Evolutionary conservation across 1,140 invertebrate species (phyloP), one percentile per base, ranked within the genome.

Genomic region (Elymnias hypermnestra): DNA sequence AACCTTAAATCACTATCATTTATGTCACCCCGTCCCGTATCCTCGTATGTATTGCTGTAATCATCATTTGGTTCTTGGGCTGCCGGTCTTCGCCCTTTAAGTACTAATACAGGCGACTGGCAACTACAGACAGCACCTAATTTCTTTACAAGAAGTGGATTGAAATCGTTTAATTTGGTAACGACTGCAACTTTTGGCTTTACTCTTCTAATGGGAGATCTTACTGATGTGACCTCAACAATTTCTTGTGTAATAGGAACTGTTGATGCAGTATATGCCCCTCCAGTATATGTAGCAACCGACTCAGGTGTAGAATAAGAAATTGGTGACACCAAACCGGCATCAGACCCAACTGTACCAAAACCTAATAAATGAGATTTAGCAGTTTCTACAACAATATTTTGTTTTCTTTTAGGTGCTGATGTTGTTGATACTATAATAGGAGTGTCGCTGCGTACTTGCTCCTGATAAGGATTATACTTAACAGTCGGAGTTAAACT

Each of bases 51-150:
- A 40, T 58, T 64, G 33, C 49, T 69, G 45, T 81, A 72, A 28
- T 81, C 61, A 10, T 69, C 53, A 28, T 75, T 66, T 49, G 72
- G 53, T 23, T 52, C 28, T 47, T 67, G 57, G 6, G 53, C 43
- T 36, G 52, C 71, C n/a, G 76, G 77, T 57, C 73, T 79, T 52
- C 53, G 83, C 40, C 87, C 87, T 48, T 86, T 78, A 0, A 89
- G 58, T 14, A 76, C 79, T 17, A 92, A 74, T 0, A 90, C 87
- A 64, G 92, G 91, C 0, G 89, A 90, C 53, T 89, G 89, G 57
- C 92, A 94, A 21, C 91, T 92, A 52, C 92, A 94, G 23, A 93
- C 91, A 4, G 92, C 91, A 1, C 91, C 90, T 6, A 94, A 72
- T 81, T 94, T 94, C 21, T 89, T 88, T 0, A 93, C 83, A 6